Percentiles rank a stretch among this genome's conserved stretches.
phyloP scores from a whole-genome alignment of 2,888 invertebrate species.

The Melanotus villosus region DNA sequence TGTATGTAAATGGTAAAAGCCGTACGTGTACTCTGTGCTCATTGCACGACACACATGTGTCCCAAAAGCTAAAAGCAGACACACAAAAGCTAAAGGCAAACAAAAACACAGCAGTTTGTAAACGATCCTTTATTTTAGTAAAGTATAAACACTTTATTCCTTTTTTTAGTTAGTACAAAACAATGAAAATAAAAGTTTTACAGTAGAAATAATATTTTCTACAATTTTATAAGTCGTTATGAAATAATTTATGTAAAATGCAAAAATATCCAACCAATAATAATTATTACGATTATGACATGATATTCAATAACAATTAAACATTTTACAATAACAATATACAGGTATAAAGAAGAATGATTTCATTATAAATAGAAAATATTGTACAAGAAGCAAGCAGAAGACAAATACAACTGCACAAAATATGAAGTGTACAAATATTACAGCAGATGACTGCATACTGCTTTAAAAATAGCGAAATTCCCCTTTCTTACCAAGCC shows the following conservation, averaged over 20 bases:
- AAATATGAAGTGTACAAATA: slow-evolving; percentile 37
- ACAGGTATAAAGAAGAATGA: slow-evolving; percentile 30
- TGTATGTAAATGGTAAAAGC: neutral
- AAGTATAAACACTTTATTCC: slow-evolving; percentile 38
- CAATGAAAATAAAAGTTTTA: slow-evolving; percentile 31
- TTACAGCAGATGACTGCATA: slow-evolving; percentile 29
- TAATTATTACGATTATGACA: slow-evolving; percentile 24
- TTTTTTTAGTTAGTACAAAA: slow-evolving; percentile 41
- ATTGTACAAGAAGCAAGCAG: slow-evolving; percentile 45
- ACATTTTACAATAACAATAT: slow-evolving; percentile 44
- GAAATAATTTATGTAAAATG: slow-evolving; percentile 23
- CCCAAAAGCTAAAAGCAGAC: slow-evolving; percentile 24
- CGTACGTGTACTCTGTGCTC: neutral
- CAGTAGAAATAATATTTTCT: slow-evolving; percentile 17
- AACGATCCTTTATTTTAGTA: slow-evolving; percentile 42
- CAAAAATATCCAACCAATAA: slow-evolving; percentile 26
- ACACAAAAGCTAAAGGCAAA: slow-evolving; percentile 11
- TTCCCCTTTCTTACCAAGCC: slow-evolving; percentile 95
- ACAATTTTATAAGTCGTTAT: slow-evolving; percentile 14
- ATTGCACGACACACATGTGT: neutral
- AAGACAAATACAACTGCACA: slow-evolving; percentile 41
- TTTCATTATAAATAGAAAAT: slow-evolving; percentile 35
- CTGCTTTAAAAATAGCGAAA: slow-evolving; percentile 89
- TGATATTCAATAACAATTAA: slow-evolving; percentile 37
- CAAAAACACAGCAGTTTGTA: slow-evolving; percentile 20